These are phyloP conservation scores for Lepeophtheirus salmonis DNA, from an alignment of 1,140 invertebrate genomes.

Conservation along the genomic window DNA sequence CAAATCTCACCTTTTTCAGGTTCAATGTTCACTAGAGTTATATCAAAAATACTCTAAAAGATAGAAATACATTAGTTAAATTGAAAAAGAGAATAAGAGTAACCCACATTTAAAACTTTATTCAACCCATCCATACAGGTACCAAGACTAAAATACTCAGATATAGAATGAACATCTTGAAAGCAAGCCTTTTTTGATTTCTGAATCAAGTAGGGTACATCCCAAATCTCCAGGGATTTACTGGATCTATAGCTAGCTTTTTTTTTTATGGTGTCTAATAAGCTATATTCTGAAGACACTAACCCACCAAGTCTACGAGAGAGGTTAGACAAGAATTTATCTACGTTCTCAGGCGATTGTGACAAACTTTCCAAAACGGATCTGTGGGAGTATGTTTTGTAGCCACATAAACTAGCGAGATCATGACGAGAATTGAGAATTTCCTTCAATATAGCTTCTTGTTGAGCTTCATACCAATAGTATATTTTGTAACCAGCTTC, in stretches of 20 bases:
- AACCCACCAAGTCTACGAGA: constrained; percentile 39
- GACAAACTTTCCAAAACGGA: constrained; percentile 69
- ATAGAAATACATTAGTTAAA: constrained; percentile 25
- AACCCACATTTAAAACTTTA: constrained; percentile 18
- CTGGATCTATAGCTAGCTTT: constrained; percentile 22
- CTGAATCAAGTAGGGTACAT: constrained; percentile 52
- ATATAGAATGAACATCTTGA: constrained; percentile 41
- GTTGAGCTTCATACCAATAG: constrained; percentile 51
- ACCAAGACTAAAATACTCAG: constrained; percentile 80
- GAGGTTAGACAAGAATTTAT: constrained; percentile 56
- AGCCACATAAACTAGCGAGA: constrained; percentile 66
- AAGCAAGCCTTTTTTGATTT: constrained; percentile 48
- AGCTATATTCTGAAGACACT: constrained; percentile 45
- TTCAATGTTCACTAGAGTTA: constrained; percentile 48
- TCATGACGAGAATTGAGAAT: constrained; percentile 50
- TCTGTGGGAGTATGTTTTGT: constrained; percentile 64
- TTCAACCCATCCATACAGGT: constrained; percentile 89
- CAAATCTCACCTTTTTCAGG: constrained; percentile 52
- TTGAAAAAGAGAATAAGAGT: background rate
- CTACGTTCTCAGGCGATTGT: constrained; percentile 53
- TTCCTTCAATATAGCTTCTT: constrained; percentile 50
- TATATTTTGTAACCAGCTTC: constrained; percentile 75
- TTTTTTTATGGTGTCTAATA: constrained; percentile 53
- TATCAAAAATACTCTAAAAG: constrained; percentile 55
- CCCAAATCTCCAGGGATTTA: constrained; percentile 54